Evolutionary conservation across 2,113 vertebrate species (phyloP), one percentile per base, ranked within the genome.

Genomic region (Pelecanoides urinatrix): DNA sequence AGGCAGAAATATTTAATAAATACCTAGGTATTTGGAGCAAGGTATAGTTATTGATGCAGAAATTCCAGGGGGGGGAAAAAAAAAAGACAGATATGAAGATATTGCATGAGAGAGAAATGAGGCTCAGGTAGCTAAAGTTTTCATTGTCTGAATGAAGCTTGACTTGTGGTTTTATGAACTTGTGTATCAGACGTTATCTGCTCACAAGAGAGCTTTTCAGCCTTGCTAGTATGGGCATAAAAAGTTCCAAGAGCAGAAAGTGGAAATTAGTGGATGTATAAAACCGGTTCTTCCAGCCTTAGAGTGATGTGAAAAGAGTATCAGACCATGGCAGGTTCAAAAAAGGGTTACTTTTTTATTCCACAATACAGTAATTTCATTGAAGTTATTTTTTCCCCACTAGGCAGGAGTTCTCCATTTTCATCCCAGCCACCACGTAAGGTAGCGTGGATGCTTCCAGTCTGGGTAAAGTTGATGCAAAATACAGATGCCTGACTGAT

Each of bases 391-490:
- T 30, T 47, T n/a, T 68, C 66, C 80, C 38, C 77, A 34, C 25
- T 50, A 25, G 45, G 53, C 53, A 72, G n/a, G 26, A 42, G 17
- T 4, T 86, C 17, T 86, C 26, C 17, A 3, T 20, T 63, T 59
- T 42, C 40, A n/a, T 14, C 29, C 49, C 73, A 40, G 6, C 19
- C 40, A 7, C 15, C 1, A 2, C 0, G 0, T 17, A 0, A 38
- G 29, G 38, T 30, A 14, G 22, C 0, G 0, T 18, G 40, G 88
- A 11, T 11, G 19, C 58, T 20, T 32, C 62, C 74, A 38, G 36
- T 11, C 45, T 49, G 4, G 7, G 9, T 3, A 5, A 38, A 40
- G 38, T 1, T 27, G 40, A 34, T 79, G 58, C 40, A 68, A 73
- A 92, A 32, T 19, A 8, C 55, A 10, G 26, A 13, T 84, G 65